Percentiles rank a stretch among this genome's conserved stretches.
Evolutionary conservation across 2,113 vertebrate species (phyloP).

Genomic region (Heterocephalus glaber): DNA sequence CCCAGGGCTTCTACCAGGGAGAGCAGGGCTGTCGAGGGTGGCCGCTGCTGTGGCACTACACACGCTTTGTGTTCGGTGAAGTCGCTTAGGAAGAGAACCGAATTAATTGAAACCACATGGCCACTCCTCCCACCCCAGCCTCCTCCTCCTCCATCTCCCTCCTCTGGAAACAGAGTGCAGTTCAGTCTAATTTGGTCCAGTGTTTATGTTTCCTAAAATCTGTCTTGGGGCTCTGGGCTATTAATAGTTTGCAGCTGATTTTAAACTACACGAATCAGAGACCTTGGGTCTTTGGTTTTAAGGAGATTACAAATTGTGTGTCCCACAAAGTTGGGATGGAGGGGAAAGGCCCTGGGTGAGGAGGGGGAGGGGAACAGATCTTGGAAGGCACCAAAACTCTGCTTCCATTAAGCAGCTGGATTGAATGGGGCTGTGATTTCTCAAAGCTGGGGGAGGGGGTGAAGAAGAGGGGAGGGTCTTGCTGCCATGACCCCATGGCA

Average conservation of each 20-base stretch:
- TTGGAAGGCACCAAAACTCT: constrained; percentile 79
- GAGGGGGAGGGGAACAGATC: constrained; percentile 34
- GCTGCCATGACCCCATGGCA: neutral
- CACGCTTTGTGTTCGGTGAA: constrained; percentile 85
- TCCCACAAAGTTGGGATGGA: constrained; percentile 80
- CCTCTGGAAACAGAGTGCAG: constrained; percentile 84
- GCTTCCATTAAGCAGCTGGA: constrained; percentile 79
- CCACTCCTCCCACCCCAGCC: constrained; percentile 78
- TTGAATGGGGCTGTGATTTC: constrained; percentile 76
- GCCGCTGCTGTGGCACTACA: constrained; percentile 75
- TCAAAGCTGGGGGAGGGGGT: constrained; percentile 28
- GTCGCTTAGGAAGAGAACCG: constrained; percentile 87
- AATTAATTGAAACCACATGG: constrained; percentile 88
- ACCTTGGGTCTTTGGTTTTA: constrained; percentile 83
- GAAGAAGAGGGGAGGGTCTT: neutral
- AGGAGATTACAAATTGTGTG: constrained; percentile 87
- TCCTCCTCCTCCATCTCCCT: constrained; percentile 74
- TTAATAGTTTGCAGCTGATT: constrained; percentile 88
- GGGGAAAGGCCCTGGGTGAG: constrained; percentile 49
- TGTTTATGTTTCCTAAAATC: constrained; percentile 88
- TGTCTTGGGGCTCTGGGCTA: constrained; percentile 83
- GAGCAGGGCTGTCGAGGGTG: constrained; percentile 77
- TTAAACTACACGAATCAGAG: constrained; percentile 87
- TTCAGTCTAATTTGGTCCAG: constrained; percentile 86
- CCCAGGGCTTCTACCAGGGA: constrained; percentile 80